Base-by-base conservation (phyloP, 2,888 invertebrate species). In the Cacoxenus indagator region DNA sequence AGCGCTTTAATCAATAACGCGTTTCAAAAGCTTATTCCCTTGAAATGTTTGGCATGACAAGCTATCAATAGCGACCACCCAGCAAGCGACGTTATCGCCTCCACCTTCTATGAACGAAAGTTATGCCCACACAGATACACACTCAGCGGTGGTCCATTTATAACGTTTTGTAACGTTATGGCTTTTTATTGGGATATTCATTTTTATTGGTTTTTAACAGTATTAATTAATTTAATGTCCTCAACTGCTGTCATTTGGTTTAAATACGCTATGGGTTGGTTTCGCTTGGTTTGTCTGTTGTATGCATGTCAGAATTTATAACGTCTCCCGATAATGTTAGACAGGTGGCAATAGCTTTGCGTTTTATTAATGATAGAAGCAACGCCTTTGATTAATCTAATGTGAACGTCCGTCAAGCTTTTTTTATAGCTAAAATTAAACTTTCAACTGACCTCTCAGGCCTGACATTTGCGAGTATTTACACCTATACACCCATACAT, bases 151-250 rank as follows among this genome's bases (percentile, higher is more conserved):
- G 1, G 5, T 11, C 2, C 31, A 6, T 45, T 46, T 46, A 46
- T 46, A 19, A n/a, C 1, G n/a, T 46, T n/a, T 46, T 11, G 17
- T n/a, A 46, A 19, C 11, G 17, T 54, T 26, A 4, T 54, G 24
- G 54, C 54, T 22, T 54, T 54, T 54, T 11, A 54, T 54, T 54
- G 8, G 19, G 14, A 54, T 62, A 43, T 17, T 54, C 29, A 62
- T 73, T 73, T 81, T 81, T 78, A 80, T 77, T 75, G 72, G 65
- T 76, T 81, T 82, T 82, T 82, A 80, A 80, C 83, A 77, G 83
- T 75, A 79, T 81, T 79, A 79, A 81, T 78, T 83, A 81, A 77
- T 81, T 77, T 74, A 79, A 81, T 76, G 76, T 54, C 62, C 71
- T 57, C 75, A 68, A 69, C 66, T 37, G 37, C 37, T 37, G 37